phyloP scores from a whole-genome alignment of 2,797 vertebrate species.

The Macropodus opercularis region DNA sequence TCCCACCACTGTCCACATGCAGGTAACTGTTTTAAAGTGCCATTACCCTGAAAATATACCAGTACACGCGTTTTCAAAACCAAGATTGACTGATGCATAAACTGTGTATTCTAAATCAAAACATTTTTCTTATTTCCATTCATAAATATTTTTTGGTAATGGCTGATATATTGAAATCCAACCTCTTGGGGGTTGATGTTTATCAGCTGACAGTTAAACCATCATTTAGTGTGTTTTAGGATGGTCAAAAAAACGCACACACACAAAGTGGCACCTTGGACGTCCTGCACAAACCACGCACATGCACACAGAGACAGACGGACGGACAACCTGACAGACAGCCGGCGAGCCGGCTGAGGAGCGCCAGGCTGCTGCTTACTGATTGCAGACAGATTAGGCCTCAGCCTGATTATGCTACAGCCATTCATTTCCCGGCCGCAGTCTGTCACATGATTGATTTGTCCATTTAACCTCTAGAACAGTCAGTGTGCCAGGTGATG shows the following conservation, averaged over 20 bases:
- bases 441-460: slow-evolving; percentile 84
- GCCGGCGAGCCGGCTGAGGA: slow-evolving; percentile 50
- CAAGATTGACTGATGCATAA: too few relatives aligned
- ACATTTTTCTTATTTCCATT: too few relatives aligned
- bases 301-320: slow-evolving; percentile 10
- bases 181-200: too few relatives aligned
- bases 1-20: slow-evolving; percentile 92
- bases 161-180: too few relatives aligned
- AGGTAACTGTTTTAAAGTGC: slow-evolving; percentile 79
- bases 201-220: too few relatives aligned
- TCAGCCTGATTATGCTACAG: slow-evolving; percentile 78
- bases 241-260: too few relatives aligned
- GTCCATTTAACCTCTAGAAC: slow-evolving; percentile 82
- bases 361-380: slow-evolving; percentile 66
- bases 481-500: slow-evolving; percentile 74
- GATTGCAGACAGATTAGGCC: slow-evolving; percentile 70
- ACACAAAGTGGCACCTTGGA: too few relatives aligned
- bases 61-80: not conserved
- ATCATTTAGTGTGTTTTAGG: too few relatives aligned
- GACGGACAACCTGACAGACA: slow-evolving; percentile 37
- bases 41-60: not conserved
- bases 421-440: slow-evolving; percentile 80
- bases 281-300: slow-evolving; percentile 1
- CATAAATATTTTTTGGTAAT: too few relatives aligned
- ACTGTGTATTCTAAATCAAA: too few relatives aligned